These are phyloP conservation scores for Mugil cephalus DNA, from an alignment of 2,113 vertebrate species.

Conservation along the genomic window DNA sequence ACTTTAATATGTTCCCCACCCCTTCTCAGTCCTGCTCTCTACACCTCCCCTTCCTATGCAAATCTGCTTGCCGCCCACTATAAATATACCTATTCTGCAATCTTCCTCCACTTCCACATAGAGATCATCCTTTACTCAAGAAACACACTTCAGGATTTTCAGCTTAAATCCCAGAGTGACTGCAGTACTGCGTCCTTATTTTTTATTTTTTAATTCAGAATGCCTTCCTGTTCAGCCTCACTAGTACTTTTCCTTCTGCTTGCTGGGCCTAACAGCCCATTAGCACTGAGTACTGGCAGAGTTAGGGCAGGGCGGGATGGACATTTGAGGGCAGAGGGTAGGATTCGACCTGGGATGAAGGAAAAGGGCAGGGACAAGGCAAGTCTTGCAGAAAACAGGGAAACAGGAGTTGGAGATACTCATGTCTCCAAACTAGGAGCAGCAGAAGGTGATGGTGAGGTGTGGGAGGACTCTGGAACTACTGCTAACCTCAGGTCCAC, in stretches of 20 bases:
- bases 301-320: conserved; percentile 35
- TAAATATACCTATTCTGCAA: conserved; percentile 79
- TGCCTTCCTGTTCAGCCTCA: conserved; percentile 19
- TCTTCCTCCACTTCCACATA: conserved; percentile 54
- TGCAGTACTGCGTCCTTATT: conserved; percentile 26
- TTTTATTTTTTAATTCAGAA: conserved; percentile 33
- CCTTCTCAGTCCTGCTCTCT: conserved; percentile 45
- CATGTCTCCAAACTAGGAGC: conserved; percentile 22
- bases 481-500: conserved; percentile 36
- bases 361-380: conserved; percentile 30
- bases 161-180: conserved; percentile 42
- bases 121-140: conserved; percentile 32
- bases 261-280: conserved; percentile 33
- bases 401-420: conserved; percentile 37
- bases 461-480: conserved; percentile 36
- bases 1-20: conserved; percentile 41
- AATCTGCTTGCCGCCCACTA: conserved; percentile 74
- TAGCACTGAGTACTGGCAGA: conserved; percentile 19
- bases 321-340: conserved; percentile 17
- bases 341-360: conserved; percentile 35
- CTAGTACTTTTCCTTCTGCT: conserved; percentile 67
- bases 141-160: conserved; percentile 31
- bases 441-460: conserved; percentile 17
- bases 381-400: conserved; percentile 20
- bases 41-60: conserved; percentile 73